Base-by-base conservation (phyloP, 2,888 invertebrate genomes). In the Aleiodes testaceus region DNA sequence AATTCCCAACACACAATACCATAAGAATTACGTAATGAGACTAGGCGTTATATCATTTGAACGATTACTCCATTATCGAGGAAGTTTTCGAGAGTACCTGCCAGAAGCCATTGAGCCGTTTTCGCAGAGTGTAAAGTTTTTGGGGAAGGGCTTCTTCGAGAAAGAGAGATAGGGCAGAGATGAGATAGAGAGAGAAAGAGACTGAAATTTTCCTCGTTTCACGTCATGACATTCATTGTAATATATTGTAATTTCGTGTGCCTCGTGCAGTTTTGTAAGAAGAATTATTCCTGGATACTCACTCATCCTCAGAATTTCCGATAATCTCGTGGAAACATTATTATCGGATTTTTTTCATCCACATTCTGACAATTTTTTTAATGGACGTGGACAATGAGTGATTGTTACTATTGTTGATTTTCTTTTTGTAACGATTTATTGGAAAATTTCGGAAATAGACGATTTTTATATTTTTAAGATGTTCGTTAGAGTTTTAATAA, bases 191-290 rank as follows among this genome's bases (percentile, higher is more conserved):
- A 45, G 49, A 36, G 36, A 30, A 49, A 45, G 49, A 14, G 59
- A 44, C 67, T 61, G 20, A 26, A 47, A 49, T 63, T 63, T 36
- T 20, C 52, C 12, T 26, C n/a, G 59, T 47, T 45, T 20, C 49
- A n/a, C 26, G 65, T 49, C 47, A 16, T 20, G 66, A 64, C 69
- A 66, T 72, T 66, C 68, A 69, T 69, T 72, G 59, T 47, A 72
- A 72, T 72, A 66, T 45, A 66, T 72, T 69, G 61, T 66, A 72
- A 72, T 66, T 72, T 69, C 52, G 44, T 22, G 65, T 9, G 49
- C 36, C 36, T 18, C 50, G 50, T 22, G 26, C 52, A n/a, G 26
- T 42, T 36, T 36, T 9, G 36, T 36, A 36, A 36, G 18, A 65
- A 47, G 26, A 26, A 50, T 65, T 65, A 49, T 42, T 65, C 16